phyloP scores from a whole-genome alignment of 2,888 invertebrate genomes.

The Biston betularia region DNA sequence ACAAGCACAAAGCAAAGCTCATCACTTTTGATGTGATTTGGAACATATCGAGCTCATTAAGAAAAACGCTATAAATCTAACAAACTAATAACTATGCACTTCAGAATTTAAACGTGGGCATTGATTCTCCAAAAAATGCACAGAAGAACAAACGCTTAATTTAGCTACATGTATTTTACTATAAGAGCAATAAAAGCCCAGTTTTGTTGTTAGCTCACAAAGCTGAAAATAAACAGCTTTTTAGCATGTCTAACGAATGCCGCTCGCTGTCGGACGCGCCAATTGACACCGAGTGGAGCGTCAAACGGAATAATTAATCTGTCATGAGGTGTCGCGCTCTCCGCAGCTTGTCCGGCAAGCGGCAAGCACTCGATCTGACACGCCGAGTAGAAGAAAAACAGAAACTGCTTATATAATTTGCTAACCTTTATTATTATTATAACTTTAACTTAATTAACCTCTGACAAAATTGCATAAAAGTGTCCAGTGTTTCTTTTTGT shows the following conservation, averaged over 20 bases:
- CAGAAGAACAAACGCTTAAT: background rate
- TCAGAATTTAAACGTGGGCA: background rate
- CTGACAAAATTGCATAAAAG: conserved; percentile 11
- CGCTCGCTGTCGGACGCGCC: conserved; percentile 36
- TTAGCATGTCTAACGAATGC: conserved; percentile 34
- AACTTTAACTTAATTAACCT: too few relatives aligned
- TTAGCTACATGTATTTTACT: background rate
- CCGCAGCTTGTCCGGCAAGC: conserved; percentile 49
- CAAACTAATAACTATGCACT: too few relatives aligned
- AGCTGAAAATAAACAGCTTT: conserved; percentile 31
- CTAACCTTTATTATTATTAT: too few relatives aligned
- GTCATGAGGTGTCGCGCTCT: conserved; percentile 62
- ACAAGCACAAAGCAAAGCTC: too few relatives aligned
- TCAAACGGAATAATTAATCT: conserved; percentile 73
- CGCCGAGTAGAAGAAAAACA: conserved; percentile 18
- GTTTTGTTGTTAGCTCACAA: conserved; percentile 13
- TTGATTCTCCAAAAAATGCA: background rate
- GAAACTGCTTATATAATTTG: conserved; percentile 35
- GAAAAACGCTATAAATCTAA: too few relatives aligned
- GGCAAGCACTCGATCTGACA: conserved; percentile 27
- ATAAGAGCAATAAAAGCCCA: background rate
- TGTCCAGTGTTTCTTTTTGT: conserved; percentile 8
- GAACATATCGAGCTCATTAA: too few relatives aligned
- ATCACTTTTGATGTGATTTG: too few relatives aligned
- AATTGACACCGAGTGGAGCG: conserved; percentile 48